phyloP scores from a whole-genome alignment of 1,140 invertebrate genomes.

The Macrostomum lignano region DNA sequence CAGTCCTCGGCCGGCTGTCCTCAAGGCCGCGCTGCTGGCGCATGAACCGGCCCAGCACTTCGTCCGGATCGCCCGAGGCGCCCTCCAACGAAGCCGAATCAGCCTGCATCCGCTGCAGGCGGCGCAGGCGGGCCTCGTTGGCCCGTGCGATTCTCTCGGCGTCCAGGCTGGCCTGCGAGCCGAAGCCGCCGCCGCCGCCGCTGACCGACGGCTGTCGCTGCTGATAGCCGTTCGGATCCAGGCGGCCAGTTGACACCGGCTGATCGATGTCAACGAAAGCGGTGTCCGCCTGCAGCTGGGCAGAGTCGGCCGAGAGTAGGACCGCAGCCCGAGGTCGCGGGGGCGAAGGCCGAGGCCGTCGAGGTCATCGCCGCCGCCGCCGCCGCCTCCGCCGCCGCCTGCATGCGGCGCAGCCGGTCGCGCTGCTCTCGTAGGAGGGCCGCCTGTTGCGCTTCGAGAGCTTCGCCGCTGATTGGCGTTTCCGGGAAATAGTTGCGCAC shows the following conservation, averaged over 20 bases:
- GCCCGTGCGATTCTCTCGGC: conserved; percentile 17
- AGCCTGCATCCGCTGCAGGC: conserved; percentile 8
- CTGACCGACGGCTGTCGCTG: not conserved
- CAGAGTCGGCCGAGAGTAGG: too few relatives aligned
- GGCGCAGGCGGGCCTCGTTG: conserved; percentile 18
- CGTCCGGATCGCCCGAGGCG: too few relatives aligned
- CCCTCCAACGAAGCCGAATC: too few relatives aligned
- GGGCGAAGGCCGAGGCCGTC: too few relatives aligned
- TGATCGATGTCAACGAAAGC: not conserved
- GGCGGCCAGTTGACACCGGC: not conserved
- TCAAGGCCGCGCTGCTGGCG: too few relatives aligned
- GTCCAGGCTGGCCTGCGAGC: conserved; percentile 19
- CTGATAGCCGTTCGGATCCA: not conserved
- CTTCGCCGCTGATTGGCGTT: conserved; percentile 11
- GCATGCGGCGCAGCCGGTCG: conserved; percentile 10
- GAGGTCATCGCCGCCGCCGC: too few relatives aligned
- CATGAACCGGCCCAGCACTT: too few relatives aligned
- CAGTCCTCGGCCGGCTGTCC: too few relatives aligned
- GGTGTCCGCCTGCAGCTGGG: not conserved
- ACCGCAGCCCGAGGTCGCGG: too few relatives aligned
- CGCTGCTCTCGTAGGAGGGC: conserved; percentile 17
- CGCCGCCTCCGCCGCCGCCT: conserved; percentile 5
- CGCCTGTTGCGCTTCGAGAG: conserved; percentile 16
- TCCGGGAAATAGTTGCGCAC: conserved; percentile 15
- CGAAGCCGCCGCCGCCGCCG: conserved; percentile 7